These are phyloP conservation scores for Pedicia rivosa DNA, from an alignment of 2,888 invertebrate genomes.

Conservation along the genomic window DNA sequence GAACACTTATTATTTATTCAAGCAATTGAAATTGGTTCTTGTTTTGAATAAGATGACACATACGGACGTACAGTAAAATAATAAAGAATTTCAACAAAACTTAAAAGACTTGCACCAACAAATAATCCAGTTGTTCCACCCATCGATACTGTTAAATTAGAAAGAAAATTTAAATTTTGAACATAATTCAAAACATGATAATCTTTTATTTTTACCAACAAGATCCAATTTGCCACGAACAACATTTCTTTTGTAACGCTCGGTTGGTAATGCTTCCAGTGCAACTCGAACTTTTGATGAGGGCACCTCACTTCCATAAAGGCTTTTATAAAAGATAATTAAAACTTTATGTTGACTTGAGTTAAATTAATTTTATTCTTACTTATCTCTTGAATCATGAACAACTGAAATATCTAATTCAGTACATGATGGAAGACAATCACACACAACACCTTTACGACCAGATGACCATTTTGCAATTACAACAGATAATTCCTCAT, in stretches of 20 bases:
- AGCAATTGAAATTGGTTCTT: no score
- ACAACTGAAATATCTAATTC: constrained; percentile 51
- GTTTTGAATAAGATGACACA: constrained; percentile 14
- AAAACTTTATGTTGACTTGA: no score
- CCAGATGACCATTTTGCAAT: constrained; percentile 46
- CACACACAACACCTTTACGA: constrained; percentile 45
- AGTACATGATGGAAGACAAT: constrained; percentile 53
- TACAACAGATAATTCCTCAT: constrained; percentile 43
- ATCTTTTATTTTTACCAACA: constrained; percentile 36
- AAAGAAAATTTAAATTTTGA: background rate
- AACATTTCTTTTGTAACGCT: constrained; percentile 55
- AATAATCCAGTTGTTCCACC: constrained; percentile 49
- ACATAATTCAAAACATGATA: background rate
- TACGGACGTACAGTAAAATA: constrained; percentile 34
- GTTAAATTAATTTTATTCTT: constrained; percentile 4
- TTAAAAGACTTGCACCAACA: constrained; percentile 47
- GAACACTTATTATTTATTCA: no score
- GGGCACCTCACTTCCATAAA: constrained; percentile 19
- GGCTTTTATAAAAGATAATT: no score
- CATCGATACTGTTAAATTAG: constrained; percentile 37
- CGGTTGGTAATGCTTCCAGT: constrained; percentile 47
- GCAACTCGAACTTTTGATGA: constrained; percentile 39
- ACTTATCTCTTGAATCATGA: constrained; percentile 29
- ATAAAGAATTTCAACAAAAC: constrained; percentile 46
- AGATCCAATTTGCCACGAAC: constrained; percentile 55